Evolutionary conservation across 2,113 vertebrate genomes (phyloP).

Genomic region (Rhinichthys klamathensis): DNA sequence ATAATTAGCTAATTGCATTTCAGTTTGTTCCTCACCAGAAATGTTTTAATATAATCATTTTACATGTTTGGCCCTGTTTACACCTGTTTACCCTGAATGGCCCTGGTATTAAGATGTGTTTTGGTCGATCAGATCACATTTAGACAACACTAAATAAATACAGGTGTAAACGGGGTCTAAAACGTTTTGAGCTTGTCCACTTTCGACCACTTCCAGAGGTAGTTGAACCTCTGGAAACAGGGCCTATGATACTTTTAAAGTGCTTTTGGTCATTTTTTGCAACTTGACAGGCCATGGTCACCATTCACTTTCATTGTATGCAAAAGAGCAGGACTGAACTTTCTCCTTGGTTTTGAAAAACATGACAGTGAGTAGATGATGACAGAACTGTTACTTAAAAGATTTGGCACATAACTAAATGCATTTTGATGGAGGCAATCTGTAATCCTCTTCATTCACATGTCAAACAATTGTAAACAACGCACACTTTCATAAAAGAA

Average conservation of each 20-base stretch:
- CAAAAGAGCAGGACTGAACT: neutral
- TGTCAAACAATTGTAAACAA: neutral
- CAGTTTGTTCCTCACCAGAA: neutral
- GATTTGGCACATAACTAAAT: constrained; percentile 21
- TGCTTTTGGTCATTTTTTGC: neutral
- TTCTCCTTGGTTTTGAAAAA: neutral
- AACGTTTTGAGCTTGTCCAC: no score
- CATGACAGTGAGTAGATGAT: neutral
- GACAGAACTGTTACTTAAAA: constrained; percentile 25
- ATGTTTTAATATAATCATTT: no score
- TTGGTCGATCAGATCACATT: no score
- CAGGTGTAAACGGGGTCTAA: no score
- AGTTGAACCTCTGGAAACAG: no score
- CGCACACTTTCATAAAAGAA: neutral
- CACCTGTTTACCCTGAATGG: no score
- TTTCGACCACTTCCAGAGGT: no score
- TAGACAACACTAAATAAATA: no score
- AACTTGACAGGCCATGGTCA: neutral
- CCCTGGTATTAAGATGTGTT: no score
- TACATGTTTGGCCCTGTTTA: no score
- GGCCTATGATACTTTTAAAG: neutral
- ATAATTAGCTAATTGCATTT: neutral
- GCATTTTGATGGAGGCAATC: constrained; percentile 7
- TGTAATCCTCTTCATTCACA: neutral
- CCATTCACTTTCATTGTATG: neutral